Conservation (phyloP, 2,797 vertebrate species). For the Ctenopoma kingsleyae region DNA sequence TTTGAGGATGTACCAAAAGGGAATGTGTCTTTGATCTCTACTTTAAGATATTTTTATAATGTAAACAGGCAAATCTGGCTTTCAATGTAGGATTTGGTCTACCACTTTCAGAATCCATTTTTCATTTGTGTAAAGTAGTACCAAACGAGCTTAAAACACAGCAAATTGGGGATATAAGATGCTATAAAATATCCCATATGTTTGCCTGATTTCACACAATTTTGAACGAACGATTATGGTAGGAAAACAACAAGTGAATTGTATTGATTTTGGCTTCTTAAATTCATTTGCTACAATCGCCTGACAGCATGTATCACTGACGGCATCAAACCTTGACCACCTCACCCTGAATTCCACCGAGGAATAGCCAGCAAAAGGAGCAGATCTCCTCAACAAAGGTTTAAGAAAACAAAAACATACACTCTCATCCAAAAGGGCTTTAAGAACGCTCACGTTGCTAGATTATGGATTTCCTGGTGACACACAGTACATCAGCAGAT, state of each 20-base stretch:
- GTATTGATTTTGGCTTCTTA: constrained; percentile 70
- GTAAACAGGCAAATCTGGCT: constrained; percentile 42
- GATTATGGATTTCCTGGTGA: constrained; percentile 55
- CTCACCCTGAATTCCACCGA: constrained; percentile 75
- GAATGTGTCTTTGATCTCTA: constrained; percentile 5
- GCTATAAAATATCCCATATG: not conserved
- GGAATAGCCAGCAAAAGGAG: constrained; percentile 74
- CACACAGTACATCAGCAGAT: constrained; percentile 42
- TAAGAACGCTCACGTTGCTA: constrained; percentile 64
- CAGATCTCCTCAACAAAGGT: constrained; percentile 53
- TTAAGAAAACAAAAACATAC: constrained; percentile 36
- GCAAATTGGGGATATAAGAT: constrained; percentile 16
- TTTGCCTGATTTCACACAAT: constrained; percentile 5
- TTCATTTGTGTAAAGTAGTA: constrained; percentile 14
- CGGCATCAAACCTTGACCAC: constrained; percentile 76
- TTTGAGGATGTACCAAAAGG: constrained; percentile 18
- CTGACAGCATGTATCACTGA: constrained; percentile 51
- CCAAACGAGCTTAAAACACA: not conserved
- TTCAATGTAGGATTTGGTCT: constrained; percentile 57
- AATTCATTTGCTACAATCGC: constrained; percentile 46
- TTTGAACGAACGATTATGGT: constrained; percentile 10
- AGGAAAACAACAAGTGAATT: constrained; percentile 28
- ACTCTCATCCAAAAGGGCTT: constrained; percentile 68
- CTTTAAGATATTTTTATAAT: constrained; percentile 23
- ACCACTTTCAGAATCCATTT: constrained; percentile 30